Base-by-base conservation (phyloP, 2,888 invertebrate genomes). In the Microctonus aethiopoides region DNA sequence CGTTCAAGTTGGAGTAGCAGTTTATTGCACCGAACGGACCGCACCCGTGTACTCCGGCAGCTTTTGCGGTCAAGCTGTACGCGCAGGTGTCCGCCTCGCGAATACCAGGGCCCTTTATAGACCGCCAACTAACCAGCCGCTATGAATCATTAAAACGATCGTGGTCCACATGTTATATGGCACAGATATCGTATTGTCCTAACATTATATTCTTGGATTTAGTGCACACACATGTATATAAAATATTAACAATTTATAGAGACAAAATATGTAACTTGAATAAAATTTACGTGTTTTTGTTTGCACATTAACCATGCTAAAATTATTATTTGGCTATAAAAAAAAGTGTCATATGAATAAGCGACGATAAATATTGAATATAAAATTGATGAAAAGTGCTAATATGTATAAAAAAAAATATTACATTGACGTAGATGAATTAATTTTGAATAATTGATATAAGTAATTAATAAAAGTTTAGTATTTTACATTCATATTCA, bases 71-170 rank as follows among this genome's bases (percentile, higher is more conserved):
- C 69, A 65, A 72, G 69, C 72, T 67, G 71, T 72, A 72, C n/a
- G n/a, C 72, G 59, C 74, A 74, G 74, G 74, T 74, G 74, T 74
- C 71, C 69, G 56, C 56, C 16, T 56, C 36, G 56, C 56, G 71
- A 67, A 71, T 46, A n/a, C 7, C 7, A 5, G 67, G 67, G 67
- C 71, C 68, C 71, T 72, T 61, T 72, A 74, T 67, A 32, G 65
- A 71, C 65, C 56, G 39, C 65, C 68, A 52, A 65, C 68, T 64
- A 69, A 72, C 71, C 70, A 70, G 61, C 63, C 61, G 56, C 70
- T 68, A 74, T 75, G 68, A 72, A 75, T 75, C 75, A 74, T 74
- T 74, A 70, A 74, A 70, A 72, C 63, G 71, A 67, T 74, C 70
- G 67, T 65, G 56, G 22, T 26, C 16, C 41, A 46, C 41, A 54